Evolutionary conservation across 2,888 invertebrate species (phyloP).

Genomic region (Nysson spinosus): DNA sequence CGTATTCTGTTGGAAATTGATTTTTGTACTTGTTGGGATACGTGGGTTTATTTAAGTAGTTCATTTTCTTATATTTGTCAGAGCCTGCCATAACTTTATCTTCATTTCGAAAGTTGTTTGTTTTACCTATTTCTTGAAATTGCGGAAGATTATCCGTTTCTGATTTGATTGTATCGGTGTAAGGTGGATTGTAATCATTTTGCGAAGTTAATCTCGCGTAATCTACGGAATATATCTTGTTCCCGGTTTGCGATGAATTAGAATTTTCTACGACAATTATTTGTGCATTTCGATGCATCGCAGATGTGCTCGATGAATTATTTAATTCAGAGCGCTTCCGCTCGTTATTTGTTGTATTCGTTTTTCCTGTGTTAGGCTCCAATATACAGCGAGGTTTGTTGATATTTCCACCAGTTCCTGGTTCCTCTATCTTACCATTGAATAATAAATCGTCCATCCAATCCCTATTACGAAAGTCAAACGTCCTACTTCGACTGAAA

Average conservation of each 20-base stretch:
- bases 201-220: slow-evolving; percentile 4
- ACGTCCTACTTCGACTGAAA: not conserved
- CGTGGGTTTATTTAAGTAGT: slow-evolving; percentile 6
- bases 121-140: slow-evolving; percentile 54
- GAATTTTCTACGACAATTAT: too few relatives aligned
- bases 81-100: not conserved
- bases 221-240: too few relatives aligned
- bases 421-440: slow-evolving; percentile 16
- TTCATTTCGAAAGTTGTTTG: not conserved
- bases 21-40: not conserved
- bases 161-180: slow-evolving; percentile 30
- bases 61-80: not conserved
- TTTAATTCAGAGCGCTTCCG: too few relatives aligned
- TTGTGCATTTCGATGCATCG: too few relatives aligned
- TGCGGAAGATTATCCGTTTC: slow-evolving; percentile 41
- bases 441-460: slow-evolving; percentile 59
- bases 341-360: too few relatives aligned
- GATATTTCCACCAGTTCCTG: not conserved
- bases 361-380: too few relatives aligned
- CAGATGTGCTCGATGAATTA: too few relatives aligned
- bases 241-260: too few relatives aligned
- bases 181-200: not conserved
- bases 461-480: slow-evolving; percentile 29
- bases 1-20: not conserved
- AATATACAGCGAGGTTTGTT: too few relatives aligned